phyloP scores from a whole-genome alignment of 2,888 invertebrate genomes.

The Sarcophaga subvicina region DNA sequence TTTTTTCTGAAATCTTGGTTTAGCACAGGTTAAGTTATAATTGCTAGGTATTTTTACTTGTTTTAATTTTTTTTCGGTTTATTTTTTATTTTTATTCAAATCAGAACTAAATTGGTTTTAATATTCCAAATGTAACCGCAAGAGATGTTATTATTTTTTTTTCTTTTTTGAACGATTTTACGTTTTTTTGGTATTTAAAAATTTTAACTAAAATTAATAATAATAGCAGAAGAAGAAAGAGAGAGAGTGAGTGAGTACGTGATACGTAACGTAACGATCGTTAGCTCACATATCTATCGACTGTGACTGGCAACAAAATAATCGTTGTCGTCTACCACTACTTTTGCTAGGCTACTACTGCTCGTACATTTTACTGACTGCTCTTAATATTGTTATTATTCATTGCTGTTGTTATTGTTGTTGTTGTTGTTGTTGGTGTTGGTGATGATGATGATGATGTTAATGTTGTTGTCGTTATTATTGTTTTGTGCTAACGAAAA shows the following conservation, averaged over 20 bases:
- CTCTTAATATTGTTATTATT: conserved; percentile 59
- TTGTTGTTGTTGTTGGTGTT: conserved; percentile 13
- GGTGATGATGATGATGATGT: conserved; percentile 28
- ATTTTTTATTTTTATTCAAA: conserved; percentile 1
- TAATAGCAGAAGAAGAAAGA: conserved; percentile 11
- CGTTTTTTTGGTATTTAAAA: not conserved
- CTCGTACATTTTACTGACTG: conserved; percentile 44
- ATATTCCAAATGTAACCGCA: conserved; percentile 47
- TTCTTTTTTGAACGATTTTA: conserved; percentile 38
- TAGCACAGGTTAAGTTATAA: conserved; percentile 11
- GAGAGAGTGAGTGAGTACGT: conserved; percentile 24
- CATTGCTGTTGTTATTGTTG: conserved; percentile 5
- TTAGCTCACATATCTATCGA: conserved; percentile 72
- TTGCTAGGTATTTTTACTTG: not conserved
- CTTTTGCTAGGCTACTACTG: conserved; percentile 61
- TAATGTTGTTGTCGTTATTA: conserved; percentile 40
- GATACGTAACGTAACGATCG: conserved; percentile 71
- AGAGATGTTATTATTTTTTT: not conserved
- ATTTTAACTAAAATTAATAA: not conserved
- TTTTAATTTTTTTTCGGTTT: not conserved
- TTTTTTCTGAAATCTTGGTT: not conserved
- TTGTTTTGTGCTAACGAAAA: conserved; percentile 58
- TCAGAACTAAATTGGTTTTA: not conserved
- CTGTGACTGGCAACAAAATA: conserved; percentile 70
- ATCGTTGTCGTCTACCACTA: conserved; percentile 69